These are phyloP conservation scores for Brachylomia viminalis DNA, from an alignment of 2,888 invertebrate genomes.

Conservation along the genomic window DNA sequence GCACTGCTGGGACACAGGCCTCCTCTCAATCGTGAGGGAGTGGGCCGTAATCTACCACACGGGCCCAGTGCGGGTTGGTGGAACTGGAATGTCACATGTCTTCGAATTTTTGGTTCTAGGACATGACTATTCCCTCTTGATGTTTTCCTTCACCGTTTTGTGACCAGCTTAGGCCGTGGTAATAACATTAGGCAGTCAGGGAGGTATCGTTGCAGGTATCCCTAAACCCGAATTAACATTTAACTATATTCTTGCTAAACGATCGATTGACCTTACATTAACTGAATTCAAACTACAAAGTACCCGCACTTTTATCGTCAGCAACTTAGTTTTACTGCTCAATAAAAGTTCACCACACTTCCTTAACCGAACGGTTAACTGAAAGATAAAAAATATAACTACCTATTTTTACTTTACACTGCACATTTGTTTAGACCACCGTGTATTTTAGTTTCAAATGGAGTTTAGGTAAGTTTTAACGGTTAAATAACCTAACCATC, in stretches of 20 bases:
- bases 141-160: too few relatives aligned
- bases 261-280: conserved; percentile 61
- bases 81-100: too few relatives aligned
- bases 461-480: conserved; percentile 7
- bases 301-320: conserved; percentile 65
- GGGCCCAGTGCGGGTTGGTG: too few relatives aligned
- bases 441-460: conserved; percentile 34
- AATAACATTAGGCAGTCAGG: background rate
- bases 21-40: too few relatives aligned
- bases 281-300: conserved; percentile 69
- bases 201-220: background rate
- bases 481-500: conserved; percentile 6
- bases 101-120: too few relatives aligned
- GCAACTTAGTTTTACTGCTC: conserved; percentile 71
- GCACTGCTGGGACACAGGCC: too few relatives aligned
- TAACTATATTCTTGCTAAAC: conserved; percentile 39
- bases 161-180: background rate
- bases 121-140: too few relatives aligned
- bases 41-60: too few relatives aligned
- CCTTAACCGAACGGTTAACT: conserved; percentile 63
- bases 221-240: background rate
- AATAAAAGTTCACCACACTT: conserved; percentile 71
- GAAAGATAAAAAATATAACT: conserved; percentile 63
- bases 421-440: conserved; percentile 59
- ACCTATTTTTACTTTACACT: conserved; percentile 61